phyloP scores from a whole-genome alignment of 2,888 invertebrate genomes.

The Fragum sueziense region DNA sequence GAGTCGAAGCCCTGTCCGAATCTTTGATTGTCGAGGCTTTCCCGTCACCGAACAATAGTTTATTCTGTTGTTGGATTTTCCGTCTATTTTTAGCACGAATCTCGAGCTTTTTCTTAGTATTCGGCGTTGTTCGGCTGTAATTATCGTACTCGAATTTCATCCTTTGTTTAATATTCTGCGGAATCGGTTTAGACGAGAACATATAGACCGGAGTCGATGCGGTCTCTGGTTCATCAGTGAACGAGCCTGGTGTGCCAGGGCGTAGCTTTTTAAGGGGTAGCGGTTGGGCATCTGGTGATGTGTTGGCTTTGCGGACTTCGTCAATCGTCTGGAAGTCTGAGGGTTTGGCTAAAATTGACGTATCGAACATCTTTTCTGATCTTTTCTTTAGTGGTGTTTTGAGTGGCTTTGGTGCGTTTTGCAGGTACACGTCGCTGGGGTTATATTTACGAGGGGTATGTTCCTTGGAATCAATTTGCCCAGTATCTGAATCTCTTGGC shows the following conservation, averaged over 20 bases:
- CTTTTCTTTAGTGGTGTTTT: background rate
- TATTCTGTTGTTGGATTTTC: conserved; percentile 52
- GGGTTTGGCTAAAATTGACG: conserved; percentile 25
- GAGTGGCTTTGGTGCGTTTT: background rate
- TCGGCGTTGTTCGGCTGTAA: conserved; percentile 45
- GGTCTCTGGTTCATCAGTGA: background rate
- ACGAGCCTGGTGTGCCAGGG: background rate
- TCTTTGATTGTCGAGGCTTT: conserved; percentile 13
- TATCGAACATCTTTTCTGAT: conserved; percentile 24
- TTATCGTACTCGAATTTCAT: conserved; percentile 52
- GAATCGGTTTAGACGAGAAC: conserved; percentile 31
- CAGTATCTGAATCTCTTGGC: background rate
- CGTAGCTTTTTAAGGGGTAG: conserved; percentile 13
- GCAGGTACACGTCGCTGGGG: background rate
- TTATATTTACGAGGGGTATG: background rate
- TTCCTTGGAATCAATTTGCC: background rate
- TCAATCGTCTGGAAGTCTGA: conserved; percentile 3
- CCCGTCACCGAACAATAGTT: conserved; percentile 33
- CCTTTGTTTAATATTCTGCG: conserved; percentile 30
- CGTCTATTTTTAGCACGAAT: conserved; percentile 38
- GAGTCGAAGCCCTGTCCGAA: conserved; percentile 38
- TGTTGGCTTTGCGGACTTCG: background rate
- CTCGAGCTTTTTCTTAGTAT: conserved; percentile 45
- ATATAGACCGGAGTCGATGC: background rate
- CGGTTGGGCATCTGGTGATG: background rate